Evolutionary conservation across 2,888 invertebrate species (phyloP), one percentile per base, ranked within the genome.

Genomic region (Magallana nippona): DNA sequence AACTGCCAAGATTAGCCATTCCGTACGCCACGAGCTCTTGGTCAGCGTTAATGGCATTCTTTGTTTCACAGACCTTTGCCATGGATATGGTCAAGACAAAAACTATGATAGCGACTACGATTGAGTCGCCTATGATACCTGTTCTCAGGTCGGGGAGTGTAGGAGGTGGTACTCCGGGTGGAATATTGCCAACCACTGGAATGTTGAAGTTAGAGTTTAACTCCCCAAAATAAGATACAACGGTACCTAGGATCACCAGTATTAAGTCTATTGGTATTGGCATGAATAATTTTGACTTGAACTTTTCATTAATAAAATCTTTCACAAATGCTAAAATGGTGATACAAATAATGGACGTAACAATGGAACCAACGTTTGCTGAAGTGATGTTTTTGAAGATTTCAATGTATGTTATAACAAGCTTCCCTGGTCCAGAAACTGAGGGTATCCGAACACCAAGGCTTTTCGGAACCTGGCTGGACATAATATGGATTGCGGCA

Each of bases 301-400:
- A 92, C 19, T 89, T 87, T 81, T 91, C 89, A 83, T 92, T 93
- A 55, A 93, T 87, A 80, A 85, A 87, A 82, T 95, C 95, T 83
- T 92, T 92, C 17, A 93, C 92, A 56, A 96, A 89, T 0, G 96
- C 94, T 57, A 97, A 95, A 81, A 96, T 91, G 44, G 95, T 89
- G 79, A 97, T 96, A 1, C 96, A 95, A 63, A 96, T 94, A 19
- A 95, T 88, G 0, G 97, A 97, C 78, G 97, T 95, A 32, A 95
- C 93, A 32, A 97, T 93, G 0, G 97, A 96, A 0, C 96, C 95
- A 88, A 95, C 92, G 93, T 97, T 97, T 11, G 96, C 94, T 19
- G 95, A 90, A 1, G 94, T 89, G 86, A 97, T 93, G 87, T 95
- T 94, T 84, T 94, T 93, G 86, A 95, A 94, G 79, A 96, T 94